These are phyloP conservation scores for Danaus chrysippus DNA, from an alignment of 2,888 invertebrate species.

Conservation along the genomic window DNA sequence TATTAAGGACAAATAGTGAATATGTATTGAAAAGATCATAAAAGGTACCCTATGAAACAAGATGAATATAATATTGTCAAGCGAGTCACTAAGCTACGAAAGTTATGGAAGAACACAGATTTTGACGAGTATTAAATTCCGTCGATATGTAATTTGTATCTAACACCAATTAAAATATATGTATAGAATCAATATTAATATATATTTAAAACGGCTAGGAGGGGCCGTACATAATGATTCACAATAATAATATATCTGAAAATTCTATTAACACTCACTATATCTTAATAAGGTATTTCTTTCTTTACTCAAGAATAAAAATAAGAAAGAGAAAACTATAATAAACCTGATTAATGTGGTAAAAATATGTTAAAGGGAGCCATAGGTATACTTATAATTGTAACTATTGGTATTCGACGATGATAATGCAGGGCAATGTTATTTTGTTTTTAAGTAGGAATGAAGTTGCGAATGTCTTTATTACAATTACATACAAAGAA, in stretches of 20 bases:
- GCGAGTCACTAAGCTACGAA: slow-evolving; percentile 56
- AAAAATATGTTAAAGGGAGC: too few species aligned
- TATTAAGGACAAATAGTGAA: slow-evolving; percentile 13
- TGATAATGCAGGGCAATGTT: too few species aligned
- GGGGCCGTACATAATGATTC: slow-evolving; percentile 6
- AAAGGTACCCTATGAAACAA: slow-evolving; percentile 17
- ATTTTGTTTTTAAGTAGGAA: too few species aligned
- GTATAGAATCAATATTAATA: slow-evolving; percentile 27
- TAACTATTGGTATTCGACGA: too few species aligned
- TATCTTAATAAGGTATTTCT: slow-evolving; percentile 3
- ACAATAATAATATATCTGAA: slow-evolving; percentile 4
- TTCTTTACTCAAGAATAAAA: too few species aligned
- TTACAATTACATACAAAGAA: too few species aligned
- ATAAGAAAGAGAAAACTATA: too few species aligned
- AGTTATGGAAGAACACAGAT: slow-evolving; percentile 73
- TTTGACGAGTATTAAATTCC: slow-evolving; percentile 51
- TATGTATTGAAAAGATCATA: slow-evolving; percentile 15
- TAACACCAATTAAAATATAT: slow-evolving; percentile 60
- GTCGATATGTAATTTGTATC: slow-evolving; percentile 67
- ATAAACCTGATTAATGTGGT: too few species aligned
- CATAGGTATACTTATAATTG: too few species aligned
- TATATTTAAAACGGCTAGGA: slow-evolving; percentile 33
- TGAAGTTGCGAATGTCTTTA: too few species aligned
- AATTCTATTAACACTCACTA: slow-evolving; percentile 6
- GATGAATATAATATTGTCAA: slow-evolving; percentile 61